phyloP scores from a whole-genome alignment of 2,797 vertebrate genomes.

The Phrynocephalus guinanensis region DNA sequence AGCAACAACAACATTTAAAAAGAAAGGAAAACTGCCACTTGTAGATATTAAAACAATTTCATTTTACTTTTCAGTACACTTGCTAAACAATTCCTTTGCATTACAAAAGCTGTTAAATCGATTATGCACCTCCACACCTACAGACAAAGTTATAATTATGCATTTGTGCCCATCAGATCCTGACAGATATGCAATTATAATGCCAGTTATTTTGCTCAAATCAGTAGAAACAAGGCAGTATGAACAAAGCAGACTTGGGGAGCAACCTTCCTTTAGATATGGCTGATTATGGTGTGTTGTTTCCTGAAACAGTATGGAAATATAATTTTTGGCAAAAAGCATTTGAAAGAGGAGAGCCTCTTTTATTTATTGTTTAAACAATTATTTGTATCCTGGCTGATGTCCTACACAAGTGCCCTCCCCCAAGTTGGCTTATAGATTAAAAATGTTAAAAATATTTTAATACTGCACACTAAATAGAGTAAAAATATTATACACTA shows the following conservation, averaged over 20 bases:
- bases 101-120: conserved; percentile 62
- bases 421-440: neutral
- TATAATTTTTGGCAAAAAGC: conserved; percentile 44
- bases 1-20: no score
- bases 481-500: neutral
- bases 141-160: conserved; percentile 73
- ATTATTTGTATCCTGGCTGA: neutral
- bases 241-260: conserved; percentile 45
- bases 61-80: conserved; percentile 51
- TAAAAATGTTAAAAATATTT: neutral
- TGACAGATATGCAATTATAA: conserved; percentile 75
- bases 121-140: conserved; percentile 72
- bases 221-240: conserved; percentile 57
- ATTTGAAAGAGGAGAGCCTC: conserved; percentile 11
- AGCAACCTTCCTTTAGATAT: conserved; percentile 45
- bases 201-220: conserved; percentile 67
- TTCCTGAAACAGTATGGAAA: neutral
- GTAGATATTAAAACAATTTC: conserved; percentile 36
- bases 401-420: neutral
- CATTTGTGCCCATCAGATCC: conserved; percentile 58
- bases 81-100: conserved; percentile 55
- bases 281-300: conserved; percentile 35
- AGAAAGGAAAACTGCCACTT: conserved; percentile 24
- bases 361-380: conserved; percentile 7
- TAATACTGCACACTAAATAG: neutral